Evolutionary conservation across 2,113 vertebrate species (phyloP).

Genomic region (Hylia prasina): DNA sequence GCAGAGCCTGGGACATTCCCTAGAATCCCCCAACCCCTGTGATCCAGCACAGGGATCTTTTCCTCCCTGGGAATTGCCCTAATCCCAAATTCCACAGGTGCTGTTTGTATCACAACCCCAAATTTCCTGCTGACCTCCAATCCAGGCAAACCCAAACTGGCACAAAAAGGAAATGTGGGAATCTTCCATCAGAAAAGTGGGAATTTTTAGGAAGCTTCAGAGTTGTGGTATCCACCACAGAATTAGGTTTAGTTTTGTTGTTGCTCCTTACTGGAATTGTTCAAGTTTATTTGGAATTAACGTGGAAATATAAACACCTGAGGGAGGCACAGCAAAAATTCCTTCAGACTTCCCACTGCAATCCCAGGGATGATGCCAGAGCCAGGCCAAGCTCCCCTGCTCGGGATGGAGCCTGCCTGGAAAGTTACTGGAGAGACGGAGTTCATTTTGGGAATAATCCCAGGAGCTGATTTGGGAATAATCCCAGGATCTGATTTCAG

Average conservation of each 20-base stretch:
- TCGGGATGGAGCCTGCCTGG: not conserved
- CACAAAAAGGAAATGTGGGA: not conserved
- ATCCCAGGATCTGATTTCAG: not conserved
- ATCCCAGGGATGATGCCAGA: rapidly evolving
- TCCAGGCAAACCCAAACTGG: not conserved
- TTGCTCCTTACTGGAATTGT: rapidly evolving
- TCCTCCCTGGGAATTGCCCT: not conserved
- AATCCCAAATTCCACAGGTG: not conserved
- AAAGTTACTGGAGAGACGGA: not conserved
- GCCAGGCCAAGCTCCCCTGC: not conserved
- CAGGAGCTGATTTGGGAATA: not conserved
- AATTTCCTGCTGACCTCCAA: not conserved
- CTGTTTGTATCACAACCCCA: not conserved
- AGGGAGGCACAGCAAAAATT: not conserved
- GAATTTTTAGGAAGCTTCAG: not conserved
- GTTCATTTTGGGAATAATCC: not conserved
- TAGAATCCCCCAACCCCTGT: rapidly evolving
- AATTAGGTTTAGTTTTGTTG: not conserved
- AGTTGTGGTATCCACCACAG: too few relatives aligned
- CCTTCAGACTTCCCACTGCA: not conserved
- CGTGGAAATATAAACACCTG: not conserved
- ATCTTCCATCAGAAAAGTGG: not conserved
- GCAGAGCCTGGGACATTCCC: not conserved
- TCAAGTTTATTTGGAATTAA: not conserved
- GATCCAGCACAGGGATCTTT: not conserved